Evolutionary conservation across 2,797 vertebrate genomes (phyloP).

Genomic region (Meda fulgida): DNA sequence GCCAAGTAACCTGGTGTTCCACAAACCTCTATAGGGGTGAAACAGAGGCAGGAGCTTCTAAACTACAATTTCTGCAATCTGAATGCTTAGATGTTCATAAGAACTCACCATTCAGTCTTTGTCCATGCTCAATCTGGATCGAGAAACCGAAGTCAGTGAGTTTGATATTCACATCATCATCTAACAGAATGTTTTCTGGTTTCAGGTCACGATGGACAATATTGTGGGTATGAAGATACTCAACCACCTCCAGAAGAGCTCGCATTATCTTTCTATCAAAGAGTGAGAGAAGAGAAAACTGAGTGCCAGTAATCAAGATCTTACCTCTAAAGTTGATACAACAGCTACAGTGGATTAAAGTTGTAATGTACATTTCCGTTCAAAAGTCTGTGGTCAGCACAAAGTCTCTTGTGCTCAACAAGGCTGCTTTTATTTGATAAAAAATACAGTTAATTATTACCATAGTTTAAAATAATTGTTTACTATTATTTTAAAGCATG

Average conservation of each 20-base stretch:
- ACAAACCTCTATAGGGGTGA: conserved; percentile 84
- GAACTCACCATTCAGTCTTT: conserved; percentile 86
- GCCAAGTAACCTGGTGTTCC: conserved; percentile 95
- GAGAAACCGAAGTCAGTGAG: conserved; percentile 96
- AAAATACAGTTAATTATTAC: not conserved
- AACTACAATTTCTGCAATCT: not conserved
- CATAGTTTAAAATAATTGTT: not conserved
- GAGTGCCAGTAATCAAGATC: not conserved
- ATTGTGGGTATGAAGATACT: conserved; percentile 86
- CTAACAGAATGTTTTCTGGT: conserved; percentile 94
- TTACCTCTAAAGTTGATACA: not conserved
- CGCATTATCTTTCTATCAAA: conserved; percentile 90
- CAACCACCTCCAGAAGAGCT: conserved; percentile 89
- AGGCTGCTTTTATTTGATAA: not conserved
- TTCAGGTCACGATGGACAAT: conserved; percentile 95
- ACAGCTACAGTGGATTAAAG: not conserved
- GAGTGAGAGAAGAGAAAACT: conserved; percentile 22
- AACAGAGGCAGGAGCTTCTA: not conserved
- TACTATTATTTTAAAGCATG: not conserved
- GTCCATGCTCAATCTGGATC: conserved; percentile 79
- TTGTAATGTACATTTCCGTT: not conserved
- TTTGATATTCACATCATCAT: conserved; percentile 94
- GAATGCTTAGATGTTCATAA: not conserved
- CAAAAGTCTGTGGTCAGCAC: not conserved
- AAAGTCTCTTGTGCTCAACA: not conserved